These are phyloP conservation scores for Brachyhypopomus gauderio DNA, from an alignment of 2,113 vertebrate genomes.

Conservation along the genomic window DNA sequence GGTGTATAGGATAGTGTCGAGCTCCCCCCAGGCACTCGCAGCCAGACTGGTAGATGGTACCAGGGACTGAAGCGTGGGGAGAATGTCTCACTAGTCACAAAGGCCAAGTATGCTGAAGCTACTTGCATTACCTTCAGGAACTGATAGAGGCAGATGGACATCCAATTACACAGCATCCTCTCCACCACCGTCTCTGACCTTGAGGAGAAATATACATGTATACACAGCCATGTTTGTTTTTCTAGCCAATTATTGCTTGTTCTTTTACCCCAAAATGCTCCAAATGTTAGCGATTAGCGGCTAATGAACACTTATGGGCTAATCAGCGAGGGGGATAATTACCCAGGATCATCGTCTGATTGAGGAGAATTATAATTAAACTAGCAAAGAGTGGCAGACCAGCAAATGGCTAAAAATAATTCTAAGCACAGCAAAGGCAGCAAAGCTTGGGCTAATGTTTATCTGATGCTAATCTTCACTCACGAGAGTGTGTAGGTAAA, in stretches of 20 bases:
- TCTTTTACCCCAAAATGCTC: constrained; percentile 61
- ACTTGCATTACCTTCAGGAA: constrained; percentile 86
- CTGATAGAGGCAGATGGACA: constrained; percentile 98
- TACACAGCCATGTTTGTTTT: constrained; percentile 42
- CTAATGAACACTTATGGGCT: constrained; percentile 69
- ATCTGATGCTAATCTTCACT: background rate
- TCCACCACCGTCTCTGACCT: constrained; percentile 98
- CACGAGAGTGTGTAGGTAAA: background rate
- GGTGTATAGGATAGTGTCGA: too few species aligned
- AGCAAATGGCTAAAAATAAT: constrained; percentile 25
- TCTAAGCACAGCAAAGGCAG: constrained; percentile 8
- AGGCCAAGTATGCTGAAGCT: background rate
- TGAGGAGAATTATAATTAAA: constrained; percentile 47
- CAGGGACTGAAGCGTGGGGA: too few species aligned
- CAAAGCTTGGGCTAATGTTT: constrained; percentile 26
- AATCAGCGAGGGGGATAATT: constrained; percentile 68
- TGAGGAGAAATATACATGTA: constrained; percentile 34
- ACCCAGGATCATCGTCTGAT: constrained; percentile 48
- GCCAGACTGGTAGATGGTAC: too few species aligned
- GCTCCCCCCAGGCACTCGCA: too few species aligned
- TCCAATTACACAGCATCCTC: constrained; percentile 99
- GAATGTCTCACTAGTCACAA: background rate
- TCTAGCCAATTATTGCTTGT: constrained; percentile 60
- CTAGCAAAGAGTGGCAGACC: constrained; percentile 26
- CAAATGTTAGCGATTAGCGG: constrained; percentile 61